Conservation (phyloP, 2,888 invertebrate species). For the Hydrotaea diabolus region DNA sequence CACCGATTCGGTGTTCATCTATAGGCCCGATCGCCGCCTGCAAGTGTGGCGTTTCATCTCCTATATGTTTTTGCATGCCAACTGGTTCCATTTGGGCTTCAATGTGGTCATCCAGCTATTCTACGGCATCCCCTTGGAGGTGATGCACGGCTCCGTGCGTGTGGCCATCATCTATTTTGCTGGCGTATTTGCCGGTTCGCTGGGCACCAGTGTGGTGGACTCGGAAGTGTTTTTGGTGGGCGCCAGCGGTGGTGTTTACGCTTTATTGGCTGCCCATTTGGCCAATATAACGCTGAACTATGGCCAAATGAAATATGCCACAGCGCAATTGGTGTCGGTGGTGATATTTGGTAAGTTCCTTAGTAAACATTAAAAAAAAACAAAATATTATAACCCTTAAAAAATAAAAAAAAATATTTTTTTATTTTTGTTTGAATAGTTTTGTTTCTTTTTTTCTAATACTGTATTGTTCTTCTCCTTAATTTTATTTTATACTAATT, state of each 20-base stretch:
- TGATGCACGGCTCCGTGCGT: slow-evolving; percentile 95
- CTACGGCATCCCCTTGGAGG: slow-evolving; percentile 96
- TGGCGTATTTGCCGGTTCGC: slow-evolving; percentile 93
- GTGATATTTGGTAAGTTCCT: slow-evolving; percentile 90
- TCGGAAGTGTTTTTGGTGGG: slow-evolving; percentile 97
- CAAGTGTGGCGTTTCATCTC: slow-evolving; percentile 97
- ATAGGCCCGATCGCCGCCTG: slow-evolving; percentile 93
- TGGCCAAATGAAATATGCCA: slow-evolving; percentile 96
- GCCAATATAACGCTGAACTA: slow-evolving; percentile 97
- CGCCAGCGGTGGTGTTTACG: slow-evolving; percentile 98
- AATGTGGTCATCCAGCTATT: slow-evolving; percentile 96
- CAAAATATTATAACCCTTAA: no score
- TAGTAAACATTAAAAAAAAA: slow-evolving; percentile 8
- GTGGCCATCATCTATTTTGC: slow-evolving; percentile 95
- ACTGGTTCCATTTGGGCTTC: slow-evolving; percentile 97
- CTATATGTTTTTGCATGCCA: slow-evolving; percentile 97
- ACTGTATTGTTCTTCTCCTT: slow-evolving; percentile 55
- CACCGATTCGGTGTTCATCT: slow-evolving; percentile 95
- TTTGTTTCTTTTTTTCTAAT: slow-evolving; percentile 42
- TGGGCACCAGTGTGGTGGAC: slow-evolving; percentile 94
- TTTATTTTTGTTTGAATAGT: slow-evolving; percentile 1
- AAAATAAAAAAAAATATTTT: not conserved
- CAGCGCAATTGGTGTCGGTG: slow-evolving; percentile 93
- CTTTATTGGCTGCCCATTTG: slow-evolving; percentile 96
- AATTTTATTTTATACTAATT: slow-evolving; percentile 41